Evolutionary conservation across 2,888 invertebrate genomes (phyloP), one percentile per base, ranked within the genome.

Genomic region (Ferrisia virgata): DNA sequence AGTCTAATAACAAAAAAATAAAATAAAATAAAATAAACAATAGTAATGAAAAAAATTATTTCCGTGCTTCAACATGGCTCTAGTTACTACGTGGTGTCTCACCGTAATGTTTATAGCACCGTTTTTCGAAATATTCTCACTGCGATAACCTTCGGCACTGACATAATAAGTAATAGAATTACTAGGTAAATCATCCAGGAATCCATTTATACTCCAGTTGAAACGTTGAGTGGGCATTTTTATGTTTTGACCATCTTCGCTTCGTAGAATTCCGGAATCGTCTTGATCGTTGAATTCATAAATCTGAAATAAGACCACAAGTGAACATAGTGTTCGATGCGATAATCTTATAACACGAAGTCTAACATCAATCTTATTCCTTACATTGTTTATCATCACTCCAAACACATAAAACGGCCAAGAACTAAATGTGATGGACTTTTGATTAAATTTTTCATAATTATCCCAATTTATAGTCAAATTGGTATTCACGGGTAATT

Each of bases 311-410:
- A 72, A 15, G 78, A 85, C 18, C 84, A 81, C 22, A 22, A 8
- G 39, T 31, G 6, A 15, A n/a, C n/a, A n/a, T n/a, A n/a, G n/a
- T n/a, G 36, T n/a, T 36, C 25, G 80, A 53, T 76, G 43, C 39
- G 0, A 40, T 85, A n/a, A 25, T 28, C n/a, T n/a, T n/a, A n/a
- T n/a, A n/a, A n/a, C n/a, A n/a, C n/a, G n/a, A n/a, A n/a, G n/a
- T n/a, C n/a, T 69, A 22, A 40, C 22, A 39, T 76, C 18, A 40
- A 58, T 15, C n/a, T 53, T 22, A 36, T 33, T 36, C 33, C 81
- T 87, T 88, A 93, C 93, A 90, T 91, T 91, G 87, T 92, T 91
- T 86, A 94, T 89, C 18, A 91, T 89, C 82, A 91, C 88, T 43
- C 91, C 92, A 89, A 92, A 93, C 43, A 91, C 90, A 86, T 93